Base-by-base conservation (phyloP, 2,113 vertebrate species). In the Albula glossodonta region DNA sequence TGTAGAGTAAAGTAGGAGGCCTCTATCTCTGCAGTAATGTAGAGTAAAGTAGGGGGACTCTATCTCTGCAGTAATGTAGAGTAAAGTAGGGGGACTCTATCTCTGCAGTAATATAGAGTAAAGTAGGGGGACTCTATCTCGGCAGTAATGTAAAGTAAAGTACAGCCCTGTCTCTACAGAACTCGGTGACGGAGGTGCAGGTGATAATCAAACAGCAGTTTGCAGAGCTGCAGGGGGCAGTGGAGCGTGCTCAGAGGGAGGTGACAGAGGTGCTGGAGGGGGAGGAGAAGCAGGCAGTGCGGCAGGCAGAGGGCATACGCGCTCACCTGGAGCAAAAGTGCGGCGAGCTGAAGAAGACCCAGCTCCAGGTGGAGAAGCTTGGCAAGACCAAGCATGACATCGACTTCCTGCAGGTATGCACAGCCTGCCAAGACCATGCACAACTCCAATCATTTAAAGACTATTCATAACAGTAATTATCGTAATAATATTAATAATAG, bases 321-420 rank as follows among this genome's bases (percentile, higher is more conserved):
- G 92, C 90, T 0, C 95, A 96, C 86, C 91, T 96, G 91, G 94
- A 97, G 90, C 93, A 96, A 82, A 92, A 94, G 86, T 93, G 91
- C 50, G 60, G 85, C 0, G 93, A 95, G 79, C 93, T 96, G 83
- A 95, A 95, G 92, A 96, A 94, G 90, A 94, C 89, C 0, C 94
- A 93, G 87, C 89, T 85, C 4, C 93, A 94, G 86, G 87, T 96
- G 89, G 94, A 96, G 89, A 94, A 94, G 84, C 86, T 96, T 17
- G 92, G 91, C 0, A 93, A 90, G 52, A 92, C 93, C 91, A 94
- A 94, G 60, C 97, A 94, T 31, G 92, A 94, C 0, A 90, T 96
- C 8, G 93, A 96, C 78, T 97, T 97, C 90, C 86, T 97, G 17
- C 96, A 97, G 95, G 97, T 95, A 89, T 77, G 25, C 7, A 12